These are phyloP conservation scores for Piezodorus guildinii DNA, from an alignment of 1,140 invertebrate species.

Conservation along the genomic window DNA sequence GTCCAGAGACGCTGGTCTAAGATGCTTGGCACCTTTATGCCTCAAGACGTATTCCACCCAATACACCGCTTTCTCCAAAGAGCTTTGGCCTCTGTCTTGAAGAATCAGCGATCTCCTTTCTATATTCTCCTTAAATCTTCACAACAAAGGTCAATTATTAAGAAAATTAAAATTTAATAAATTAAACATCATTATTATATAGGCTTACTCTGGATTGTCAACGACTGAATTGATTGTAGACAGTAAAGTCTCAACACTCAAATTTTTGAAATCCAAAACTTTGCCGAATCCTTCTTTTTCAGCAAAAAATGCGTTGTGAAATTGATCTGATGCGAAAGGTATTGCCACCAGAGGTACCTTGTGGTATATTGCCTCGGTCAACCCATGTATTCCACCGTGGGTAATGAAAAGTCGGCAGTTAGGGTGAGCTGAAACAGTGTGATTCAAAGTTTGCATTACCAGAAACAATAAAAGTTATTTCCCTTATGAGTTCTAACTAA, in stretches of 20 bases:
- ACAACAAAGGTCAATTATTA: no score
- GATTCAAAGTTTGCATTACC: no score
- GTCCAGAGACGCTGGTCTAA: conserved; percentile 32
- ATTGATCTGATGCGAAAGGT: conserved; percentile 54
- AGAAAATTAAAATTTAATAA: no score
- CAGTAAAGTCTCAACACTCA: conserved; percentile 20
- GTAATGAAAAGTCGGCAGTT: conserved; percentile 44
- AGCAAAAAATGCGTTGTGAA: conserved; percentile 32
- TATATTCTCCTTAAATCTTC: conserved; percentile 13
- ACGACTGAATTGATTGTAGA: conserved; percentile 22
- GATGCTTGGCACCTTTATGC: conserved; percentile 37
- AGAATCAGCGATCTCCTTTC: conserved; percentile 31
- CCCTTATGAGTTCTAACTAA: no score
- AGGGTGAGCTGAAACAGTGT: no score
- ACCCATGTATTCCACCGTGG: conserved; percentile 58
- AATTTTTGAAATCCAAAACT: conserved; percentile 17
- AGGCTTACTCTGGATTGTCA: background rate
- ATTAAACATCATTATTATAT: background rate
- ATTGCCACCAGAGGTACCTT: conserved; percentile 55
- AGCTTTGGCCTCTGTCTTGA: conserved; percentile 40
- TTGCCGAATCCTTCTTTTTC: conserved; percentile 28
- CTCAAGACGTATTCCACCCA: conserved; percentile 47
- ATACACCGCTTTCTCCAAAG: conserved; percentile 43
- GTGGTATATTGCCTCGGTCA: conserved; percentile 57
- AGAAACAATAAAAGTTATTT: no score